A percentile compares a stretch with the other conserved stretches of the same genome.
These are phyloP conservation scores for Hyalella azteca DNA, from an alignment of 2,888 invertebrate genomes.

Conservation along the genomic window DNA sequence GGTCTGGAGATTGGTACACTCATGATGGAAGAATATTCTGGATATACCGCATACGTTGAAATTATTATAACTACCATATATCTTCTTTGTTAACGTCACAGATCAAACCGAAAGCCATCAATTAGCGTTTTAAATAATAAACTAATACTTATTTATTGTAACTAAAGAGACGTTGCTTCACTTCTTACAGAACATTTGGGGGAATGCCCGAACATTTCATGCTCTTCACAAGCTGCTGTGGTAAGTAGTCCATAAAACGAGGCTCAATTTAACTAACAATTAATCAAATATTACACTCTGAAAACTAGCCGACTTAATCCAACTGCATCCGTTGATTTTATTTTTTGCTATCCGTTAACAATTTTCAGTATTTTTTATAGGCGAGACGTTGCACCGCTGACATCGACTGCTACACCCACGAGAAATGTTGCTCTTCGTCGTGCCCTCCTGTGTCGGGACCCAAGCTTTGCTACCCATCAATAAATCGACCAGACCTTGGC, in stretches of 20 bases:
- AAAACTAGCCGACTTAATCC: too few relatives aligned
- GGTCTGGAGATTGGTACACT: too few relatives aligned
- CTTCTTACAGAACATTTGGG: not conserved
- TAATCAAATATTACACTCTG: too few relatives aligned
- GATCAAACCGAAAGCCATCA: too few relatives aligned
- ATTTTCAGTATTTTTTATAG: not conserved
- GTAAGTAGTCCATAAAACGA: not conserved
- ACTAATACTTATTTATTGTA: too few relatives aligned
- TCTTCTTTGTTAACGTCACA: too few relatives aligned
- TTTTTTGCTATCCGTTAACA: not conserved
- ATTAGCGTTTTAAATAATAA: too few relatives aligned
- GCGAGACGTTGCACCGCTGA: not conserved
- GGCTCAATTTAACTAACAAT: not conserved
- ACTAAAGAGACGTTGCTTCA: too few relatives aligned
- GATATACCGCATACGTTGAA: too few relatives aligned
- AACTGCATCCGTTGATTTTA: not conserved
- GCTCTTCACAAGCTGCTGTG: not conserved
- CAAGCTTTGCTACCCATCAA: not conserved
- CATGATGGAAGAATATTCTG: too few relatives aligned
- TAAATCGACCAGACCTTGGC: not conserved
- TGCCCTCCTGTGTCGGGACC: not conserved
- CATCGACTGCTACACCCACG: slow-evolving; percentile 19
- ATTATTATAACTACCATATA: too few relatives aligned
- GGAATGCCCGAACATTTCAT: not conserved
- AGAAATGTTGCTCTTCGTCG: not conserved